Conservation (phyloP, 2,888 invertebrate genomes). For the Slavum lentiscoides region DNA sequence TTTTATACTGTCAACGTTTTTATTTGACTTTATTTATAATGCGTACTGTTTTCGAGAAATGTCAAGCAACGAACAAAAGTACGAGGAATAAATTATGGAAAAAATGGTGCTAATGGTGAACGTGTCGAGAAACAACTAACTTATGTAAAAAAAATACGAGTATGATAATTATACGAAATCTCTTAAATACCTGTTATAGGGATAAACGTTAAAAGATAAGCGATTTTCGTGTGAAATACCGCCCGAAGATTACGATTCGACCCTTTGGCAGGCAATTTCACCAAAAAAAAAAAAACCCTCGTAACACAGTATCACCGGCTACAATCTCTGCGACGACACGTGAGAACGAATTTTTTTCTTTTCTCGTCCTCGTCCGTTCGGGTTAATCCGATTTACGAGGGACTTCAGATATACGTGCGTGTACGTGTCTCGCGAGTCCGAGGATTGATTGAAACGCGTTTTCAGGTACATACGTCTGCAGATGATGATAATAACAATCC, state of each 20-base stretch:
- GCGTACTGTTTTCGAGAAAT: too few species aligned
- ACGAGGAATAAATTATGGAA: too few species aligned
- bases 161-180: neutral
- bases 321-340: neutral
- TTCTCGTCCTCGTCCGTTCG: neutral
- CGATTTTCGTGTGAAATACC: constrained; percentile 1
- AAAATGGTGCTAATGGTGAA: too few species aligned
- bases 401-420: neutral
- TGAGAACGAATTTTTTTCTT: neutral
- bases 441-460: too few species aligned
- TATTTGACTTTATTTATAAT: too few species aligned
- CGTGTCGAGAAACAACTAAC: too few species aligned
- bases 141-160: too few species aligned
- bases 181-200: neutral
- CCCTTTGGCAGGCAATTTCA: constrained; percentile 18
- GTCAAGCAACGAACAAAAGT: too few species aligned
- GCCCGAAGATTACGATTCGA: constrained; percentile 18
- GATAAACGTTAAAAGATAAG: neutral
- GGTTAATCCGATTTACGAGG: constrained; percentile 44
- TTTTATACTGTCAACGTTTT: too few species aligned
- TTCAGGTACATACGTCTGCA: neutral
- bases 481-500: neutral
- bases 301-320: neutral
- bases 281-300: neutral
- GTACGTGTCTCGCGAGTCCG: neutral